These are phyloP conservation scores for Drusus annulatus DNA, from an alignment of 1,140 invertebrate species.

Conservation along the genomic window DNA sequence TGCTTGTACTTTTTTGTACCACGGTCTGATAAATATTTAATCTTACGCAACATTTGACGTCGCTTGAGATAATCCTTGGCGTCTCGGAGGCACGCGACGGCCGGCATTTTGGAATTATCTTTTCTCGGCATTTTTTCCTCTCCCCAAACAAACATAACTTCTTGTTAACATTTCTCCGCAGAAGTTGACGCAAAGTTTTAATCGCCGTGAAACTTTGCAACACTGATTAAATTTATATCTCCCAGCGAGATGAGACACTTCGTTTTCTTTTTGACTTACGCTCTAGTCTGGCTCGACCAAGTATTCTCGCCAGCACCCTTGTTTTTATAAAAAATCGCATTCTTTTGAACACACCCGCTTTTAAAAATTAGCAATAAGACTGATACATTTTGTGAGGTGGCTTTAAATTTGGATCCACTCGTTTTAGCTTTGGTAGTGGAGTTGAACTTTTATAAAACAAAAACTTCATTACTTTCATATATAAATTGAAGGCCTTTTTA, in stretches of 20 bases:
- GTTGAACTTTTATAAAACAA: background rate
- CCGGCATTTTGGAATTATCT: constrained; percentile 19
- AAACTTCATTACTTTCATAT: background rate
- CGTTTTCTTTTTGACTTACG: constrained; percentile 34
- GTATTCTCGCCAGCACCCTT: background rate
- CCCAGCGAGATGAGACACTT: constrained; percentile 33
- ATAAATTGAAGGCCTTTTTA: no score
- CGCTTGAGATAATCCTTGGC: no score
- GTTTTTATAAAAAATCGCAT: background rate
- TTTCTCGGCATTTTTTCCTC: constrained; percentile 31
- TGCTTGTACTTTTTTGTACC: no score
- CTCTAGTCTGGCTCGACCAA: background rate
- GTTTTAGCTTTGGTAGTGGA: background rate
- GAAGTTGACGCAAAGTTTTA: constrained; percentile 55
- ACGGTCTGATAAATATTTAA: no score
- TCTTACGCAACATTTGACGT: no score
- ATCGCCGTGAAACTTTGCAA: constrained; percentile 52
- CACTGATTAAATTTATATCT: constrained; percentile 59
- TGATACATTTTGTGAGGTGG: background rate
- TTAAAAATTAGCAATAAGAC: background rate
- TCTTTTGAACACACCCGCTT: background rate
- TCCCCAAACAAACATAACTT: constrained; percentile 58
- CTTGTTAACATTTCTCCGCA: constrained; percentile 57
- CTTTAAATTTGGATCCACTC: background rate
- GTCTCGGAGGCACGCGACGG: background rate